Percentiles rank a stretch among this genome's conserved stretches.
Conservation (phyloP, 2,113 vertebrate species). For the Heptranchias perlo region DNA sequence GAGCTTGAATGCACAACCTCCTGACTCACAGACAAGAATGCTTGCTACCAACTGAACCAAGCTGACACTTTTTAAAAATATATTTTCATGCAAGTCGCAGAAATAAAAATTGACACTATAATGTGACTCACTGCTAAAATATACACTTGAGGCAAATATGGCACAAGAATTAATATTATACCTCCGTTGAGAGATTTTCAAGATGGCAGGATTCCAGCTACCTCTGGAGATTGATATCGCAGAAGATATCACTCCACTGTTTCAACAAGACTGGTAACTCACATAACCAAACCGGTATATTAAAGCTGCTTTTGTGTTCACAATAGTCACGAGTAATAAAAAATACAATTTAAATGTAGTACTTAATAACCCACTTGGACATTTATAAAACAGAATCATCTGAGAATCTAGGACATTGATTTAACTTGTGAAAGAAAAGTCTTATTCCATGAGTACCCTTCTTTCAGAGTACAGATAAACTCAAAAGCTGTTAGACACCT, state of each 20-base stretch:
- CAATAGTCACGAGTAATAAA: neutral
- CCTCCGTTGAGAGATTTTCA: slow-evolving; percentile 1
- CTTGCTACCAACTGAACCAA: neutral
- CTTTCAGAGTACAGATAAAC: neutral
- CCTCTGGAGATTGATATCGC: neutral
- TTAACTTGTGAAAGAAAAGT: neutral
- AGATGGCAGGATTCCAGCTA: neutral
- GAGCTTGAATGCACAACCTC: neutral
- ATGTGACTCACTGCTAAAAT: neutral
- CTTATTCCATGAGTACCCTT: neutral
- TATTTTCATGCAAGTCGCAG: neutral
- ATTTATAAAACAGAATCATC: neutral
- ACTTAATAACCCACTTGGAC: neutral
- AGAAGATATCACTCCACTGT: slow-evolving; percentile 8
- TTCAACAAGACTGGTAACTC: neutral
- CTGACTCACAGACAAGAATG: neutral
- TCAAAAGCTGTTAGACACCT: neutral
- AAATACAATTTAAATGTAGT: neutral
- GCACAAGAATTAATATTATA: neutral
- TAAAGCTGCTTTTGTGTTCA: slow-evolving; percentile 7
- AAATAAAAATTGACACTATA: neutral
- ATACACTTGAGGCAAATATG: slow-evolving; percentile 3
- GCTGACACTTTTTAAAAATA: neutral
- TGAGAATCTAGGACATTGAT: neutral
- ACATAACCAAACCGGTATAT: neutral